Percentiles rank a stretch among this genome's conserved stretches.
Evolutionary conservation across 1,140 invertebrate species (phyloP).

Genomic region (Anagrus nilaparvatae): DNA sequence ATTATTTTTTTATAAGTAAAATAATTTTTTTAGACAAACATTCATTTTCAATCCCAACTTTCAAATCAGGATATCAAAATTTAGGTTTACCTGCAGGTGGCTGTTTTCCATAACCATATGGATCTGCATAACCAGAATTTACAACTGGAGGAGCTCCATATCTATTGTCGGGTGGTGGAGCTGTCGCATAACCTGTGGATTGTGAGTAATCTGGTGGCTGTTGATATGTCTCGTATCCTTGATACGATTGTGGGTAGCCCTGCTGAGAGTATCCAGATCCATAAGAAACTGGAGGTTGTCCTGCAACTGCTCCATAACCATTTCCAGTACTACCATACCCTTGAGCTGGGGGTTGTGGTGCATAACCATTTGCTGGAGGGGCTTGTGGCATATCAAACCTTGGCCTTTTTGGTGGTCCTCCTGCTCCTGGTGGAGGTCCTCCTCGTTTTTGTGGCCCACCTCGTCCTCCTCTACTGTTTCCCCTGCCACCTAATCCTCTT

Average conservation of each 20-base stretch:
- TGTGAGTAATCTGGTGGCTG: constrained; percentile 38
- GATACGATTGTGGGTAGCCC: constrained; percentile 37
- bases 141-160: constrained; percentile 33
- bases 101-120: constrained; percentile 39
- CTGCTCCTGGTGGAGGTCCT: constrained; percentile 34
- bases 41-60: constrained; percentile 5
- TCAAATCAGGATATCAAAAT: not conserved
- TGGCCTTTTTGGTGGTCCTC: constrained; percentile 38
- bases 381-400: constrained; percentile 35
- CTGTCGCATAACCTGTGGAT: constrained; percentile 34
- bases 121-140: constrained; percentile 32
- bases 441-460: constrained; percentile 36
- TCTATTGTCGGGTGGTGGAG: constrained; percentile 32
- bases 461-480: constrained; percentile 29
- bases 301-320: constrained; percentile 31
- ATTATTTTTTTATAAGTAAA: constrained; percentile 16
- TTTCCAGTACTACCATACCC: constrained; percentile 34
- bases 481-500: constrained; percentile 32
- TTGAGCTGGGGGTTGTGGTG: constrained; percentile 30
- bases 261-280: constrained; percentile 31
- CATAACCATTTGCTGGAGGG: constrained; percentile 38
- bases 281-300: constrained; percentile 29
- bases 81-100: constrained; percentile 31
- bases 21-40: constrained; percentile 4
- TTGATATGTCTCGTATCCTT: constrained; percentile 39